Conservation (phyloP, 1,140 invertebrate genomes). For the Bombus pascuorum region DNA sequence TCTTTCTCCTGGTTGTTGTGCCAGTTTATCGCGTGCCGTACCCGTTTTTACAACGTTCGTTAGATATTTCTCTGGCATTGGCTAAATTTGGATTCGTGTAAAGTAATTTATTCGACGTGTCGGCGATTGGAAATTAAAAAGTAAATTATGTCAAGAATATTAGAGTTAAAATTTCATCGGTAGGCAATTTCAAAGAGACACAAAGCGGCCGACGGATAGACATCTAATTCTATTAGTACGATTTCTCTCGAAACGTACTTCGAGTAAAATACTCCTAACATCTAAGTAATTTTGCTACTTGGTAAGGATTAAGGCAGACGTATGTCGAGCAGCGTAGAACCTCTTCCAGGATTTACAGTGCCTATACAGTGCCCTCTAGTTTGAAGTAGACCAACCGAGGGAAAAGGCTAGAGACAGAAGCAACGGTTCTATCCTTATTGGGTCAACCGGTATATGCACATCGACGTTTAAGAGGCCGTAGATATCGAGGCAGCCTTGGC, state of each 20-base stretch:
- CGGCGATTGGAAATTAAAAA: too few relatives aligned
- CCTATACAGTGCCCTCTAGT: slow-evolving; percentile 38
- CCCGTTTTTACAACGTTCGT: background rate
- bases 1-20: background rate
- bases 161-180: background rate
- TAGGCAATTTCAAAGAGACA: background rate
- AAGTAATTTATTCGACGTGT: too few relatives aligned
- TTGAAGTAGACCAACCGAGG: slow-evolving; percentile 36
- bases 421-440: slow-evolving; percentile 56
- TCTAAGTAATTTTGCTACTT: slow-evolving; percentile 38
- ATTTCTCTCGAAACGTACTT: background rate
- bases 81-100: too few relatives aligned
- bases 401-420: slow-evolving; percentile 34
- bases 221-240: background rate
- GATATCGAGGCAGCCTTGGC: slow-evolving; percentile 61
- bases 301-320: slow-evolving; percentile 14
- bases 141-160: too few relatives aligned
- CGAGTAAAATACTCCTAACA: background rate
- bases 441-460: slow-evolving; percentile 69
- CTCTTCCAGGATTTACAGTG: slow-evolving; percentile 47
- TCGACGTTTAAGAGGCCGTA: slow-evolving; percentile 65
- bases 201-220: background rate
- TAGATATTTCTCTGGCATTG: background rate
- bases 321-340: slow-evolving; percentile 22
- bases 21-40: background rate